Conservation (phyloP, 2,113 vertebrate species). For the Mormoops blainvillei region DNA sequence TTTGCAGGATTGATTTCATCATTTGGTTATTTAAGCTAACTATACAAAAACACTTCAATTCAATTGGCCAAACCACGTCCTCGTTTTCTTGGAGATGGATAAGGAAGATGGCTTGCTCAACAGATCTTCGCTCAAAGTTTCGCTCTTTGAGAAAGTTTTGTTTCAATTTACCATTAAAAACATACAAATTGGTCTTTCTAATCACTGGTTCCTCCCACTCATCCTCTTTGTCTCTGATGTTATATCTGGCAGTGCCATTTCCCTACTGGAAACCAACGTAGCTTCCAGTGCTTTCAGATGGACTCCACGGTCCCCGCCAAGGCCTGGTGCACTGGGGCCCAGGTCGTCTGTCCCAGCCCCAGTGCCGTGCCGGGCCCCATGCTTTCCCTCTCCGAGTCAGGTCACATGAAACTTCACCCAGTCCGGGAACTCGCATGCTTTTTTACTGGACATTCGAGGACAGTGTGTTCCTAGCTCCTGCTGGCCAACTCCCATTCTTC, state of each 20-base stretch:
- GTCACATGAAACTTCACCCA: background rate
- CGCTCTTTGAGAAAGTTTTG: background rate
- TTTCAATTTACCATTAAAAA: conserved; percentile 9
- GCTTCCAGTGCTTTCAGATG: background rate
- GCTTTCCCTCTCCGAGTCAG: background rate
- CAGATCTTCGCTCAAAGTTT: background rate
- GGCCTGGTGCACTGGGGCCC: no score
- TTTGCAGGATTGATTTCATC: conserved; percentile 60
- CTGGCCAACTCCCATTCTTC: background rate
- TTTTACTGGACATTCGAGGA: background rate
- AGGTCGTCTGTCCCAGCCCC: accelerated
- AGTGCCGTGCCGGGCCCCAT: accelerated
- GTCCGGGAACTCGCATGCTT: background rate
- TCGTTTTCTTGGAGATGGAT: conserved; percentile 31
- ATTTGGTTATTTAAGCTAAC: conserved; percentile 64
- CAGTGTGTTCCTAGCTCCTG: background rate
- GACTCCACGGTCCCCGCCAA: background rate
- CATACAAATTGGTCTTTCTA: background rate
- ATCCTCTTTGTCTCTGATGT: background rate
- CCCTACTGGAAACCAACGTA: background rate
- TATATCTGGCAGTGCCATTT: background rate
- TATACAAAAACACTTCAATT: conserved; percentile 53
- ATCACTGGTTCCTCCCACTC: background rate
- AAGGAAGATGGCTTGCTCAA: background rate
- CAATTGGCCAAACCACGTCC: background rate